Conservation (phyloP, 2,888 invertebrate genomes). For the Panorpa germanica region DNA sequence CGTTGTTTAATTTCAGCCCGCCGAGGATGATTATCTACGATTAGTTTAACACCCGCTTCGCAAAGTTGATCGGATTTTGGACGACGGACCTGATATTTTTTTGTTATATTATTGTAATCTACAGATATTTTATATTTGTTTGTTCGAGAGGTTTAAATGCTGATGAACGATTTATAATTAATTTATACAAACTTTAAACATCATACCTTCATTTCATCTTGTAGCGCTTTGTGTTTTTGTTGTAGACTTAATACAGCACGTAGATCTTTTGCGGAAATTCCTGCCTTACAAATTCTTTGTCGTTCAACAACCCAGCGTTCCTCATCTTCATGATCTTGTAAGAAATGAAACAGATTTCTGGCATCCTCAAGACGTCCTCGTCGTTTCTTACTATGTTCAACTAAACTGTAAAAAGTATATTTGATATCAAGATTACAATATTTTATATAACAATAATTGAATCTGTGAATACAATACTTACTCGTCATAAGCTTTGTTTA, state of each 20-base stretch:
- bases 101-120: too few relatives aligned
- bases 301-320: conserved; percentile 94
- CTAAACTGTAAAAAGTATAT: conserved; percentile 13
- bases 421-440: conserved; percentile 1
- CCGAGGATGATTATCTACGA: conserved; percentile 66
- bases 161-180: too few relatives aligned
- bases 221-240: conserved; percentile 79
- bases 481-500: conserved; percentile 63
- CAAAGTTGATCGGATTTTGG: conserved; percentile 51
- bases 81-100: too few relatives aligned
- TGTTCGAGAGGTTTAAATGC: too few relatives aligned
- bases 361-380: conserved; percentile 80
- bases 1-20: conserved; percentile 64
- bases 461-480: conserved; percentile 18
- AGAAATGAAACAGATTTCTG: conserved; percentile 82
- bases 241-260: conserved; percentile 74
- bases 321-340: conserved; percentile 95
- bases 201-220: conserved; percentile 77
- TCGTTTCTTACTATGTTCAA: conserved; percentile 31
- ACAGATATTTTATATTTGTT: too few relatives aligned
- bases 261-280: conserved; percentile 86
- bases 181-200: too few relatives aligned
- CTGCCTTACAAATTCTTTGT: conserved; percentile 79
- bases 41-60: conserved; percentile 48
- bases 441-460: conserved; percentile 1